phyloP scores from a whole-genome alignment of 2,797 vertebrate genomes.

The Buceros bicornis region DNA sequence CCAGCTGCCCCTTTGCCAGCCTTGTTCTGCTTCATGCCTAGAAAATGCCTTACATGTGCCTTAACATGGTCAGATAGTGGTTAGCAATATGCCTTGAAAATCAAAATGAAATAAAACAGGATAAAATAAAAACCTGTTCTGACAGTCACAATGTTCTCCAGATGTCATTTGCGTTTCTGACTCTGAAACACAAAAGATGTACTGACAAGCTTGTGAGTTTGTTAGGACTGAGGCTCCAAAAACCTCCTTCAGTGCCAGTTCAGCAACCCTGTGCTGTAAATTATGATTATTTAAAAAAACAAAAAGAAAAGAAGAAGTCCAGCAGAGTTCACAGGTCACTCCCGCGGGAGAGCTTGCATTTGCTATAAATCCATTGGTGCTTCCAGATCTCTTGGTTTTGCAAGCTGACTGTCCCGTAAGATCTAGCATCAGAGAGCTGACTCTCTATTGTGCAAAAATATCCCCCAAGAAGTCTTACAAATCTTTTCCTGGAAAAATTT shows the following conservation, averaged over 20 bases:
- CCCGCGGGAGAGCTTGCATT: background rate
- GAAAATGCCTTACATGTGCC: slow-evolving; percentile 35
- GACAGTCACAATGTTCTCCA: slow-evolving; percentile 15
- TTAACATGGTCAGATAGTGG: slow-evolving; percentile 72
- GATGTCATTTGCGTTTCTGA: background rate
- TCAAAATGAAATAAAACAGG: background rate
- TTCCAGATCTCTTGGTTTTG: slow-evolving; percentile 23
- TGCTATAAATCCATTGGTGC: background rate
- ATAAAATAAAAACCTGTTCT: background rate
- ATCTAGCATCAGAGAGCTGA: slow-evolving; percentile 56
- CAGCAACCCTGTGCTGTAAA: slow-evolving; percentile 54
- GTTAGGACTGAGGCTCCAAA: slow-evolving; percentile 18
- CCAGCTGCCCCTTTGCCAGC: slow-evolving; percentile 37
- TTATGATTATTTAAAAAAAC: background rate
- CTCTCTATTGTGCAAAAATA: slow-evolving; percentile 73
- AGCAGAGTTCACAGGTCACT: slow-evolving; percentile 26
- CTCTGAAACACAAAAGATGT: background rate
- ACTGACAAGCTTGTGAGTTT: background rate
- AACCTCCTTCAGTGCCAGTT: background rate
- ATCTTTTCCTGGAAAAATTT: slow-evolving; percentile 63
- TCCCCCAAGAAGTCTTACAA: background rate
- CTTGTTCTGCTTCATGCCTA: background rate
- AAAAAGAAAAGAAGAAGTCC: background rate
- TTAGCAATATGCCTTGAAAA: slow-evolving; percentile 57
- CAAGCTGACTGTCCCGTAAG: background rate